Conservation (phyloP, 2,888 invertebrate species). For the Scaptomyza reducta region DNA sequence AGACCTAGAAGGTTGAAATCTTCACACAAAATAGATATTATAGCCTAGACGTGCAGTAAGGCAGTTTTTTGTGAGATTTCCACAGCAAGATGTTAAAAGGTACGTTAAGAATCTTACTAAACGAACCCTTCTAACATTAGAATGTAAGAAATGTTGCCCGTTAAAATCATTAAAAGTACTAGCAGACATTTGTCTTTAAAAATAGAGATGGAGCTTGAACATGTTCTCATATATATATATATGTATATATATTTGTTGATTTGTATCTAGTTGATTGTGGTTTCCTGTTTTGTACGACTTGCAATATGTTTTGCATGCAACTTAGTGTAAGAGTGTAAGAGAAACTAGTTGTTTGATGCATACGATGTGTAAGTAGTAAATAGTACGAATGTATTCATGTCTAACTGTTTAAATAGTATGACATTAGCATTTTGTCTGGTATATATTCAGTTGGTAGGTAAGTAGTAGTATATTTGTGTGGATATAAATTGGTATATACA, state of each 20-base stretch:
- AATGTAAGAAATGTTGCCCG: neutral
- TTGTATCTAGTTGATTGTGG: neutral
- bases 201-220: neutral
- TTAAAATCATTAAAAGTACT: neutral
- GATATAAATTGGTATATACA: constrained; percentile 33
- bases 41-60: no score
- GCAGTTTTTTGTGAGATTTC: no score
- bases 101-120: no score
- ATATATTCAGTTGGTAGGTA: no score
- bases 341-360: constrained; percentile 38
- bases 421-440: constrained; percentile 18
- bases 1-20: neutral
- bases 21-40: no score
- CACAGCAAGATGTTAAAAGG: no score
- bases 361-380: constrained; percentile 45
- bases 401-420: constrained; percentile 31
- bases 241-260: neutral
- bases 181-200: neutral
- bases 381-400: constrained; percentile 34
- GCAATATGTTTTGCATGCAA: constrained; percentile 51
- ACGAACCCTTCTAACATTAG: neutral
- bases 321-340: constrained; percentile 37
- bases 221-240: no score
- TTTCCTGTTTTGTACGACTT: constrained; percentile 18
- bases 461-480: constrained; percentile 20